These are phyloP conservation scores for Dendrolimus houi DNA, from an alignment of 2,888 invertebrate genomes.

Conservation along the genomic window DNA sequence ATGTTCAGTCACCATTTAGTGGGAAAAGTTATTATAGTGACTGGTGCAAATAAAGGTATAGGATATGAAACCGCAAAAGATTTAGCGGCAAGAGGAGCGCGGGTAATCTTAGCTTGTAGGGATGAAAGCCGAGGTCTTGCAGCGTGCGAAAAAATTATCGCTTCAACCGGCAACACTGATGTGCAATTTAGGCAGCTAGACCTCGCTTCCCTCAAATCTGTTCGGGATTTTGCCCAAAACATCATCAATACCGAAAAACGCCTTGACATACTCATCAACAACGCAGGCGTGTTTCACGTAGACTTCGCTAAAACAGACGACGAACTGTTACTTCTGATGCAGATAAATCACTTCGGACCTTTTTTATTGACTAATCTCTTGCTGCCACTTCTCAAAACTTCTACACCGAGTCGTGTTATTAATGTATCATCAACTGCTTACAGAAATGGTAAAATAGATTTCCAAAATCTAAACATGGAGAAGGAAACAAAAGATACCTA, in stretches of 20 bases:
- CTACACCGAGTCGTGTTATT: slow-evolving; percentile 53
- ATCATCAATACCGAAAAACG: slow-evolving; percentile 66
- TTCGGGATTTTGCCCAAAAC: slow-evolving; percentile 77
- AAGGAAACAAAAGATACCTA: slow-evolving; percentile 23
- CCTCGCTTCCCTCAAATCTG: slow-evolving; percentile 67
- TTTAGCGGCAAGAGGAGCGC: slow-evolving; percentile 83
- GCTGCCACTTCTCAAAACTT: slow-evolving; percentile 51
- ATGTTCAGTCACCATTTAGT: slow-evolving; percentile 69
- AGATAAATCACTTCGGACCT: slow-evolving; percentile 77
- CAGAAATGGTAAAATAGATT: slow-evolving; percentile 28
- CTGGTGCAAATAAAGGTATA: slow-evolving; percentile 89
- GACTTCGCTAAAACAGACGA: slow-evolving; percentile 71
- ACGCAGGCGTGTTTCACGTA: slow-evolving; percentile 70
- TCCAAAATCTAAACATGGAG: slow-evolving; percentile 36
- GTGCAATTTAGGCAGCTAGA: slow-evolving; percentile 61
- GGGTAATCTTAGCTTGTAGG: slow-evolving; percentile 87
- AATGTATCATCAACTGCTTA: slow-evolving; percentile 49
- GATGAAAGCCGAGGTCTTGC: slow-evolving; percentile 80
- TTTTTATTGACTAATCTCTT: slow-evolving; percentile 81
- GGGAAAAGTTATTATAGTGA: slow-evolving; percentile 89
- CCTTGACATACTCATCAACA: slow-evolving; percentile 78
- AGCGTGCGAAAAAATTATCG: slow-evolving; percentile 45
- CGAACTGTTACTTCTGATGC: slow-evolving; percentile 76
- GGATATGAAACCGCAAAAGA: slow-evolving; percentile 85
- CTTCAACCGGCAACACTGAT: slow-evolving; percentile 34